Evolutionary conservation across 2,888 invertebrate genomes (phyloP).

Genomic region (Trachelus iudaicus): DNA sequence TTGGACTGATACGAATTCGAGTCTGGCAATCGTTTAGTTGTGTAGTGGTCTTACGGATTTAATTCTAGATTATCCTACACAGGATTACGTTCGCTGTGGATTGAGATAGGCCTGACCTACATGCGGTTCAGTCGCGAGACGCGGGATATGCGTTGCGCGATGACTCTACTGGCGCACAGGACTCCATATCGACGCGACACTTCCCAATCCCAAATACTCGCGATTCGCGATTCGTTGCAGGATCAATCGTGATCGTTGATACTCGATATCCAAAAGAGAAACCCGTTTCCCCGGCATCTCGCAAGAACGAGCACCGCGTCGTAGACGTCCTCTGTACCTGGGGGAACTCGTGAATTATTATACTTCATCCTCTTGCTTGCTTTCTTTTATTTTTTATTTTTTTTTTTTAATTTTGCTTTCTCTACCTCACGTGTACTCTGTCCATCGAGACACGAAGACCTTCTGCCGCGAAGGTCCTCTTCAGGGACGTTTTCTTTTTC

Average conservation of each 20-base stretch:
- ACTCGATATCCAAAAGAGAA: background rate
- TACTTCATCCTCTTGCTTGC: background rate
- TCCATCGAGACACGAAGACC: background rate
- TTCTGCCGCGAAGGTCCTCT: background rate
- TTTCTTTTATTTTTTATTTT: background rate
- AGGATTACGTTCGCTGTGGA: slow-evolving; percentile 19
- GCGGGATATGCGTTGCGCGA: slow-evolving; percentile 7
- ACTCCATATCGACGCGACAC: background rate
- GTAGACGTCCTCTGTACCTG: background rate
- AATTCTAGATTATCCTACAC: slow-evolving; percentile 25
- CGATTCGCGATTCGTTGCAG: background rate
- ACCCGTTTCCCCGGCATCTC: background rate
- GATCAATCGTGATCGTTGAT: background rate
- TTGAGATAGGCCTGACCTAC: slow-evolving; percentile 10
- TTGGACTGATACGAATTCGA: slow-evolving; percentile 42
- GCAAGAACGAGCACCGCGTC: background rate
- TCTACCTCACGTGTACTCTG: background rate
- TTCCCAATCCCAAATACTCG: background rate
- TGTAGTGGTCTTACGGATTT: slow-evolving; percentile 19
- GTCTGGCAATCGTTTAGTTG: slow-evolving; percentile 27
- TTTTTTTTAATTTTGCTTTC: background rate
- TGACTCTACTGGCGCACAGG: slow-evolving; percentile 33
- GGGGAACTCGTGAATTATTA: background rate
- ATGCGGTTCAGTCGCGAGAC: slow-evolving; percentile 20
- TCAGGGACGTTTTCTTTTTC: background rate